Evolutionary conservation across 2,888 invertebrate genomes (phyloP).

Genomic region (Noctua pronuba): DNA sequence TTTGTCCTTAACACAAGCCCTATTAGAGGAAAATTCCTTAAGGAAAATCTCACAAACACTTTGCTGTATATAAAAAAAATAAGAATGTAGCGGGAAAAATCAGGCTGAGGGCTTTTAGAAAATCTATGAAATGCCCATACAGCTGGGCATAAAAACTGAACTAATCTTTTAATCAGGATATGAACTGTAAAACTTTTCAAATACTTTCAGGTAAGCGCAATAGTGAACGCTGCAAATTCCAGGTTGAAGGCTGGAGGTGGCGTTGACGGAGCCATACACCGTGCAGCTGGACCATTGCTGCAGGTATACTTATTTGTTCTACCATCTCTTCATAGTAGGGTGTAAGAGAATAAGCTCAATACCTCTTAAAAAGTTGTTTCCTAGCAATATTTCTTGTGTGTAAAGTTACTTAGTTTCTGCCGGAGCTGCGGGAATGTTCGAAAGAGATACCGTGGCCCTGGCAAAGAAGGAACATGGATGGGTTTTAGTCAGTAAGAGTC

Average conservation of each 20-base stretch:
- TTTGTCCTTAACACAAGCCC: not conserved
- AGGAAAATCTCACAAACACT: not conserved
- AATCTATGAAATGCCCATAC: not conserved
- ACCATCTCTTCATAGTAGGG: not conserved
- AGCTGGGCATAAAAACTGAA: not conserved
- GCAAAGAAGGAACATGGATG: too few species aligned
- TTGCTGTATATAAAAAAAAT: not conserved
- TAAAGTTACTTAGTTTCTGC: not conserved
- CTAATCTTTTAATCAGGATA: not conserved
- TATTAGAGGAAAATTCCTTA: not conserved
- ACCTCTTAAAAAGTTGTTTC: not conserved
- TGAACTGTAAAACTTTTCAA: not conserved
- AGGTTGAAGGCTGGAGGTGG: conserved; percentile 95
- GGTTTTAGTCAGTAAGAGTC: too few species aligned
- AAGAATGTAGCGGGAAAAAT: not conserved
- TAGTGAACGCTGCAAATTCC: conserved; percentile 97
- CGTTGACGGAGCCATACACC: conserved; percentile 97
- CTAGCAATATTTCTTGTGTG: not conserved
- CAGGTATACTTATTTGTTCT: conserved; percentile 74
- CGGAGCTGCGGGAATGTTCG: too few species aligned
- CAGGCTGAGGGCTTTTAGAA: too few species aligned
- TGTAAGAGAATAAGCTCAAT: not conserved
- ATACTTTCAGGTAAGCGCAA: conserved; percentile 92
- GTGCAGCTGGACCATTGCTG: conserved; percentile 93
- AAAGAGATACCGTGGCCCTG: too few species aligned